Evolutionary conservation across 2,888 invertebrate species (phyloP), one percentile per base, ranked within the genome.

Genomic region (Panopea generosa): DNA sequence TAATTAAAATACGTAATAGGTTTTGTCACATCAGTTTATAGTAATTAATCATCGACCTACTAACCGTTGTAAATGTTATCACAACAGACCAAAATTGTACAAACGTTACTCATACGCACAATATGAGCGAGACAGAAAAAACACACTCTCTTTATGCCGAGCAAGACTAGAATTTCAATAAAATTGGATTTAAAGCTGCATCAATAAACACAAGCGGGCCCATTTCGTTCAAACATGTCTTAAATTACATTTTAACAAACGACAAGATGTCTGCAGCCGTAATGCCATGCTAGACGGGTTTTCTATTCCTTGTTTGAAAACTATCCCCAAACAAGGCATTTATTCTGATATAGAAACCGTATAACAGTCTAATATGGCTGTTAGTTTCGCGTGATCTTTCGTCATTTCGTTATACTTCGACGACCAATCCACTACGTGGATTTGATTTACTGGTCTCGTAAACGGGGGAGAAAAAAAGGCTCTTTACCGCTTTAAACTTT

Each of bases 301-400:
- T 49, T 49, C 43, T 26, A 27, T 24, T 43, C 27, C 43, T 7
- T 52, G 18, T 45, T 53, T 65, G 57, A 52, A 72, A 61, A 66
- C 1, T 29, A 29, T 60, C 24, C 38, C 53, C 53, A 60, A 68
- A 68, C 59, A 59, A 49, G 29, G 60, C 61, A 45, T 65, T 66
- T 66, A 66, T 66, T 55, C 47, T 66, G 72, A 60, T 33, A 72
- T 49, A 47, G 45, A 66, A 72, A 59, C 60, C 66, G 52, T 38
- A 53, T 66, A 59, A 20, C 59, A 43, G 63, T 57, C 63, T 50
- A 56, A 43, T n/a, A 56, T 59, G 65, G 53, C 40, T 43, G 53
- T 38, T 55, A 47, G 53, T 72, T 66, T 72, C 65, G 72, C 72
- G 66, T 72, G 72, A 72, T 72, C 66, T 66, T 24, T 53, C 66